Percentiles rank a stretch among this genome's conserved stretches.
Conservation (phyloP, 2,888 invertebrate genomes). For the Biston stratarius region DNA sequence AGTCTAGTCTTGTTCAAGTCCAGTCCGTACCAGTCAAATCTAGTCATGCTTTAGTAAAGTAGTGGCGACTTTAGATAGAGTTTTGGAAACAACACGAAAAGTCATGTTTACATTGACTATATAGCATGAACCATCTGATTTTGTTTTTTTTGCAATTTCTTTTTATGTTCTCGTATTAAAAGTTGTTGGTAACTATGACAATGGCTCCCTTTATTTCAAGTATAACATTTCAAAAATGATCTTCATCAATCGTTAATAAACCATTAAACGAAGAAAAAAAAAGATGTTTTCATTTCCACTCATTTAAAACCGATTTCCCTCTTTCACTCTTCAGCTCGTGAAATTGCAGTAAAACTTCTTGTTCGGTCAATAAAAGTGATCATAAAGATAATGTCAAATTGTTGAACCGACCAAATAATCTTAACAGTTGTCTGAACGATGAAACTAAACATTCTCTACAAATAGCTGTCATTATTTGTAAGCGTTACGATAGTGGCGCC, state of each 20-base stretch:
- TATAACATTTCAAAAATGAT: too few species aligned
- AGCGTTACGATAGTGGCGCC: not conserved
- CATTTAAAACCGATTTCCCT: constrained; percentile 39
- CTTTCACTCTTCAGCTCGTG: constrained; percentile 41
- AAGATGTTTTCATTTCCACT: constrained; percentile 18
- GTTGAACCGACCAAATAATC: constrained; percentile 45
- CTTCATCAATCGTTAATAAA: not conserved
- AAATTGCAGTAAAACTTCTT: constrained; percentile 43
- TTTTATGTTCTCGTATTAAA: too few species aligned
- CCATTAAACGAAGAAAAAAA: not conserved
- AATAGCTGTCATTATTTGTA: not conserved
- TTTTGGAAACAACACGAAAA: too few species aligned
- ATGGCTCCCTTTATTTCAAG: too few species aligned
- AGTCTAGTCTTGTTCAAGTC: too few species aligned
- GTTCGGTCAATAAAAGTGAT: constrained; percentile 52
- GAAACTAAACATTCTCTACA: not conserved
- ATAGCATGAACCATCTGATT: too few species aligned
- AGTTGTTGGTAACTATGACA: not conserved
- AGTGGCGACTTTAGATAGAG: too few species aligned
- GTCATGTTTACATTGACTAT: too few species aligned
- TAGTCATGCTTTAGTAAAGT: too few species aligned
- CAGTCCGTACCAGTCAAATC: too few species aligned
- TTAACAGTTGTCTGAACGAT: not conserved
- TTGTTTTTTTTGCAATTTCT: too few species aligned
- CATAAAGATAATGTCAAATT: constrained; percentile 64